Conservation (phyloP, 2,888 invertebrate species). For the Sturmia bella region DNA sequence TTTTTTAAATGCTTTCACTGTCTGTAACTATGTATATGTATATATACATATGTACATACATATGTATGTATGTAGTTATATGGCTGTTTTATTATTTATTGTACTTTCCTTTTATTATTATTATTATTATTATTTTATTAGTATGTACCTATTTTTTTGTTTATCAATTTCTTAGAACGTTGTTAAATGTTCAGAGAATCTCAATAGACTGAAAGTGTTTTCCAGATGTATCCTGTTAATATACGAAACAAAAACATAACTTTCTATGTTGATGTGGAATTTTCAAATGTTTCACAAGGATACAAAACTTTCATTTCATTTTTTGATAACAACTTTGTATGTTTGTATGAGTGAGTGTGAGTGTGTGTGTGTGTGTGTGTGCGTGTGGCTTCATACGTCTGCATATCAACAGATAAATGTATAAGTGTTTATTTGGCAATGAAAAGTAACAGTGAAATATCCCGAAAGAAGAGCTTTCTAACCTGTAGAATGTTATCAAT, state of each 20-base stretch:
- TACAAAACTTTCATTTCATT: slow-evolving; percentile 67
- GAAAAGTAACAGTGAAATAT: slow-evolving; percentile 62
- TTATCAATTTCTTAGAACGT: slow-evolving; percentile 61
- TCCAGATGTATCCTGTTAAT: slow-evolving; percentile 75
- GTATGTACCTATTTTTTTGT: too few species aligned
- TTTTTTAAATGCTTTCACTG: slow-evolving; percentile 46
- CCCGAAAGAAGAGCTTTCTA: slow-evolving; percentile 31
- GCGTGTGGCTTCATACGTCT: not conserved
- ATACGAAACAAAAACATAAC: slow-evolving; percentile 71
- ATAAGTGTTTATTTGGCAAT: slow-evolving; percentile 11
- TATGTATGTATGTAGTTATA: too few species aligned
- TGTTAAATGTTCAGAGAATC: slow-evolving; percentile 75
- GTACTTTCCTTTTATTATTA: slow-evolving; percentile 23
- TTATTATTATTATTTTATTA: not conserved
- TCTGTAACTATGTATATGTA: not conserved
- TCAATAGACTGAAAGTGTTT: slow-evolving; percentile 75
- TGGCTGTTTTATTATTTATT: not conserved
- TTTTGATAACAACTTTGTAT: slow-evolving; percentile 60
- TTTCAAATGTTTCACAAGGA: slow-evolving; percentile 70
- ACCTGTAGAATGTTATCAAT: not conserved
- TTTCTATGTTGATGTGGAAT: slow-evolving; percentile 60
- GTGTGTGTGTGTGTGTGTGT: slow-evolving; percentile 35
- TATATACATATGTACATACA: too few species aligned
- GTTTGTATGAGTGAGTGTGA: slow-evolving; percentile 24
- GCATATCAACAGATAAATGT: not conserved